Conservation (phyloP, 2,888 invertebrate genomes). For the Agriopis leucophaearia region DNA sequence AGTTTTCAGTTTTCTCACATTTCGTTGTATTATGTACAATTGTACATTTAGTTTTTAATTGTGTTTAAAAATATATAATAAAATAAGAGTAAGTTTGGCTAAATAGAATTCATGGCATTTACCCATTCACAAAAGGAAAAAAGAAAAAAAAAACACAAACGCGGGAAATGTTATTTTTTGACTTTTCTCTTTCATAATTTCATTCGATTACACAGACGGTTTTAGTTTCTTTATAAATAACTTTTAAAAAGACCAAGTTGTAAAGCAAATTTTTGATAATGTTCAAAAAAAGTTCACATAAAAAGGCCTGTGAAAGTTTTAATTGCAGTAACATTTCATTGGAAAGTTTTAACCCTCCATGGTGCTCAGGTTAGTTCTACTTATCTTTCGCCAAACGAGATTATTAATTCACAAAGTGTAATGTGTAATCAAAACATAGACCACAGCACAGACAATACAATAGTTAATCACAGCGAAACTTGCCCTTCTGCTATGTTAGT, state of each 20-base stretch:
- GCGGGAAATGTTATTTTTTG: not conserved
- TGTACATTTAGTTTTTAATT: no score
- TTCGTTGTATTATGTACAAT: no score
- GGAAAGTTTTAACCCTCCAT: slow-evolving; percentile 66
- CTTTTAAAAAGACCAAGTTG: not conserved
- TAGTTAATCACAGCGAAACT: slow-evolving; percentile 16
- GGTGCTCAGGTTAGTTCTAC: slow-evolving; percentile 68
- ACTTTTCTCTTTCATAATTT: not conserved
- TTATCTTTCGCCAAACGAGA: not conserved
- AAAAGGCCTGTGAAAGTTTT: slow-evolving; percentile 60
- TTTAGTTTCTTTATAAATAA: not conserved
- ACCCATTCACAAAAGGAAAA: no score
- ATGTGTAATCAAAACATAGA: not conserved
- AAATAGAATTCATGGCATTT: no score
- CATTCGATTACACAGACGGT: not conserved
- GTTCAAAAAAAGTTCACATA: slow-evolving; percentile 56
- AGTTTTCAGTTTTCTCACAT: no score
- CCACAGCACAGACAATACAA: slow-evolving; percentile 1
- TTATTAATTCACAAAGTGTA: slow-evolving; percentile 4
- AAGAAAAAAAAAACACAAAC: not conserved
- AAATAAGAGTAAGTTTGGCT: no score
- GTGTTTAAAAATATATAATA: no score
- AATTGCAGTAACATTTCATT: slow-evolving; percentile 62
- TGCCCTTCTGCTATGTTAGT: slow-evolving; percentile 4
- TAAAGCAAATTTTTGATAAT: slow-evolving; percentile 52